A percentile compares a stretch with the other conserved stretches of the same genome.
These are phyloP conservation scores for Vanessa atalanta DNA, from an alignment of 1,140 invertebrate species.

Conservation along the genomic window DNA sequence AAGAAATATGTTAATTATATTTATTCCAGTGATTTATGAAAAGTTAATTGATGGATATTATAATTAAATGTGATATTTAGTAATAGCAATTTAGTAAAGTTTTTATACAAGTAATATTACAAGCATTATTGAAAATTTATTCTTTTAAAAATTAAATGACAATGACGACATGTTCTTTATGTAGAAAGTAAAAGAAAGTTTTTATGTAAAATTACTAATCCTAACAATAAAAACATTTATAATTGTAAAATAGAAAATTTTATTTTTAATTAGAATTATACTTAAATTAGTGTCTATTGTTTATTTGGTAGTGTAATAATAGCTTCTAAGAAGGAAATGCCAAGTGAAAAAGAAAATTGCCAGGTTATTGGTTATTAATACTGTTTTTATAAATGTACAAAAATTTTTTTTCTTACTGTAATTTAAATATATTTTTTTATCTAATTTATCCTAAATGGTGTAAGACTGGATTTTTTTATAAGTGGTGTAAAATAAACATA, in stretches of 20 bases:
- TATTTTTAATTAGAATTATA: background rate
- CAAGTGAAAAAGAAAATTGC: no score
- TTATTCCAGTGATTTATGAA: background rate
- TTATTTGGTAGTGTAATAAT: background rate
- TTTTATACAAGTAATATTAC: background rate
- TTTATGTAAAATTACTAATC: no score
- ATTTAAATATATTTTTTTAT: constrained; percentile 6
- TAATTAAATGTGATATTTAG: constrained; percentile 7
- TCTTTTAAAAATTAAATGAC: no score
- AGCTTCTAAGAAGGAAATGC: no score
- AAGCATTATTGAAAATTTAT: background rate
- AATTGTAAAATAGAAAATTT: background rate
- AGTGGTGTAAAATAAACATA: constrained; percentile 16
- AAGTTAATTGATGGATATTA: background rate
- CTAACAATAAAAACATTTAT: background rate
- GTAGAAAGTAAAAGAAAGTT: no score
- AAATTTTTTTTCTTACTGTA: background rate
- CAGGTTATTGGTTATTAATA: background rate
- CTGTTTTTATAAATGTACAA: background rate
- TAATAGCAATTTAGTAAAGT: background rate
- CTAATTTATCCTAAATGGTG: constrained; percentile 16
- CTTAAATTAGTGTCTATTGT: background rate
- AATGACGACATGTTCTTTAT: background rate
- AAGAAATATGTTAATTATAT: background rate
- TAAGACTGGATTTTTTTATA: constrained; percentile 31